A percentile compares a stretch with the other conserved stretches of the same genome.
These are phyloP conservation scores for Apistogramma diplotaenia DNA, from an alignment of 2,113 vertebrate species.

Conservation along the genomic window DNA sequence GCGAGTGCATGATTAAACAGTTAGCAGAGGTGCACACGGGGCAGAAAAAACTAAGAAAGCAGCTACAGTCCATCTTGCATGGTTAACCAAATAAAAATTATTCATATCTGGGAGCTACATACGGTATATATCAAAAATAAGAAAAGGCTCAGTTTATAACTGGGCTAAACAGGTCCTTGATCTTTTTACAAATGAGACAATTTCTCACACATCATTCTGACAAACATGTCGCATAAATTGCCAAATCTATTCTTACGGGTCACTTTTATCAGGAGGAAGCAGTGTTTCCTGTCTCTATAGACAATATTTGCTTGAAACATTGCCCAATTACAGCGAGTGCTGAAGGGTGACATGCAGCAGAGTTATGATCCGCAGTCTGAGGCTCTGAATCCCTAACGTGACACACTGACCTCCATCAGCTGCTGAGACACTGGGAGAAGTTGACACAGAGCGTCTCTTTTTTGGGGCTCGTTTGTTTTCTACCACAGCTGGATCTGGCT, in stretches of 20 bases:
- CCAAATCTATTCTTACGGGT: background rate
- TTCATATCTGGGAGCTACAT: too few species aligned
- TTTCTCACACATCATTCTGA: background rate
- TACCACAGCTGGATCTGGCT: background rate
- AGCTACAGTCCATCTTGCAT: too few species aligned
- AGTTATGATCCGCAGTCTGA: background rate
- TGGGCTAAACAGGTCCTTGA: background rate
- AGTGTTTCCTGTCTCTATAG: background rate
- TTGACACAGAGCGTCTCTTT: background rate
- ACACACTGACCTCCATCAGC: constrained; percentile 8
- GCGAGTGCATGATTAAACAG: too few species aligned
- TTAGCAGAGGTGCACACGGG: too few species aligned
- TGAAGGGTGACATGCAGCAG: constrained; percentile 1
- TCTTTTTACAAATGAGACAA: background rate
- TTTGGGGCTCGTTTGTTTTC: background rate
- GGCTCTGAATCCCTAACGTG: constrained; percentile 11
- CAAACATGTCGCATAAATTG: background rate
- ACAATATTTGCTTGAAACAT: background rate
- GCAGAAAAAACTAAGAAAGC: too few species aligned
- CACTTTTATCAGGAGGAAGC: constrained; percentile 19
- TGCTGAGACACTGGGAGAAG: background rate
- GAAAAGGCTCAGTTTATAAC: background rate
- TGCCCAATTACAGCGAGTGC: background rate
- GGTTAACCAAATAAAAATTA: too few species aligned
- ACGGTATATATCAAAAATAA: too few species aligned